Evolutionary conservation across 2,113 vertebrate genomes (phyloP), one percentile per base, ranked within the genome.

Genomic region (Psilopsiagon aymara): DNA sequence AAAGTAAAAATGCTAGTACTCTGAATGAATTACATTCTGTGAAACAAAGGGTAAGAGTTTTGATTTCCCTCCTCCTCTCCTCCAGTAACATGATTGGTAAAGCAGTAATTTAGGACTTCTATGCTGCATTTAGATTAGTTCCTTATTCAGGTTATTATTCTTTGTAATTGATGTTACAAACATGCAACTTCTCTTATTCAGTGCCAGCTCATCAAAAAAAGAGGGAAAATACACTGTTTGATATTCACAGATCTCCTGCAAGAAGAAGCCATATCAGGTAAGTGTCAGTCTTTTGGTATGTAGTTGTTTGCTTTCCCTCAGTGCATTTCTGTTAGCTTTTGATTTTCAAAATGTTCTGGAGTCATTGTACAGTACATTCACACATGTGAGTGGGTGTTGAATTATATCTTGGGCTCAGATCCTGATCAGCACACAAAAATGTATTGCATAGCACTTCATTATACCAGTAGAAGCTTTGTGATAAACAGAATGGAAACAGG

Each of bases 221-320:
- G 97, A 99, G 98, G 97, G 99, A 99, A 97, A 99, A 98, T 86
- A 98, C 99, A 1, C 97, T 99, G 75, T 99, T 99, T 97, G 99
- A 99, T 98, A 99, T 99, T 70, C 99, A 99, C 94, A 98, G 99
- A 97, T 99, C 99, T 97, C 99, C 99, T 98, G 99, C 99, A 80
- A 98, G 99, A 98, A 99, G 99, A 99, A 99, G 99, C 98, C 99
- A 99, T 98, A 99, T 99, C 96, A 99, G 99, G 99, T 99, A 96
- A 90, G 89, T 85, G 35, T 49, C 64, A 77, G 25, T 78, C 66
- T 94, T 85, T 73, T 20, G 17, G 71, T 92, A 31, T 4, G 4
- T 85, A 67, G 47, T 74, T 89, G 52, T 86, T 95, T 97, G 37
- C 57, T 87, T 64, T 92, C 28, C 20, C 39, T 60, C 29, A 44